Evolutionary conservation across 2,888 invertebrate genomes (phyloP), one percentile per base, ranked within the genome.

Genomic region (Phortica magna): DNA sequence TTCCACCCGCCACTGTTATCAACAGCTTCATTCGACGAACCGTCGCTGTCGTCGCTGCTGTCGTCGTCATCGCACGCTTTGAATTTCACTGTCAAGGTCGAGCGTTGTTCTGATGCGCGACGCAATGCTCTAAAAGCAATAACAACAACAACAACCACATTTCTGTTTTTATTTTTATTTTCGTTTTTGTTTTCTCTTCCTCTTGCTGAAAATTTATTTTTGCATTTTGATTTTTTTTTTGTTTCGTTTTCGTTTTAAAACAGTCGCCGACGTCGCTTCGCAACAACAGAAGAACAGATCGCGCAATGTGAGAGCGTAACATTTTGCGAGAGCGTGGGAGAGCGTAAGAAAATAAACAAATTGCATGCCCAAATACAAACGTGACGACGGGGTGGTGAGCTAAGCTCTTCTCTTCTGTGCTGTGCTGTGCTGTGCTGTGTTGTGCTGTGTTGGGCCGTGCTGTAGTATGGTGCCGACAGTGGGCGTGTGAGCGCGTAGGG

Each of bases 61-160:
- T 19, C 14, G 42, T 67, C 12, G 43, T 55, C n/a, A 22, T 55
- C 39, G 22, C 39, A 31, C 55, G 14, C 59, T 39, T 59, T 85
- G 83, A 84, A 86, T 90, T 90, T 90, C 90, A 90, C 84, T 90
- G 90, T 86, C 90, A 90, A 90, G 90, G 90, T 90, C 90, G 90
- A 90, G 80, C 87, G 79, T 83, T 90, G 89, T 90, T 87, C 88
- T 86, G 85, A 89, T 85, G 86, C 87, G 86, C 86, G 82, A 86
- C 85, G 88, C 87, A 86, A 83, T 81, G 83, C 79, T 76, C 77
- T 70, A 70, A 55, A 71, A 77, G 61, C 73, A 19, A 53, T 64
- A 39, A 76, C 77, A 80, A 73, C 80, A 79, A 77, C 80, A 77
- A 75, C 73, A 68, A 77, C 57, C 43, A 64, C 12, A 9, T 65